Base-by-base conservation (phyloP, 2,797 vertebrate species). In the Sus cebifrons region DNA sequence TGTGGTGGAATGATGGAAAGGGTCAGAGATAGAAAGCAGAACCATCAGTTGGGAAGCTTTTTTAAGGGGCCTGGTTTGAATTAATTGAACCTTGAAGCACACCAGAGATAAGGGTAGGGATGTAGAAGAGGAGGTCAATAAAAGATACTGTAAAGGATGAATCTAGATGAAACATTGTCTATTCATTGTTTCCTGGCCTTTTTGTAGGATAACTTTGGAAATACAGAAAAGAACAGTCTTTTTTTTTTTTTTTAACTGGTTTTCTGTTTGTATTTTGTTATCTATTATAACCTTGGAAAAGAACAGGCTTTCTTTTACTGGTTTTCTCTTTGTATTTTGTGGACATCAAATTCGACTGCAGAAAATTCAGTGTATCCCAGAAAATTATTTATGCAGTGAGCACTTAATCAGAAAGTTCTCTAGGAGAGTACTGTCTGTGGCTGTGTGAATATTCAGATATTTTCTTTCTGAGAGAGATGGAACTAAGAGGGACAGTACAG, bases 291-390 rank as follows among this genome's bases (percentile, higher is more conserved):
- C 4, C 71, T 81, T 91, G 49, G 65, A 88, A 91, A 79, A 58
- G 56, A 96, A 67, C 23, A 70, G 2, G 49, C 77, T 15, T 0
- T 67, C 36, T 36, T 64, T 65, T 79, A 20, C 5, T 44, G 44
- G 4, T 60, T 95, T 87, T 12, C 58, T 79, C 20, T 97, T 75
- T 40, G 44, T 83, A 12, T n/a, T 93, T 70, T 74, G 65, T 78
- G 21, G 40, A 62, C 15, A 52, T 86, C 36, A 77, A 62, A 84
- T 94, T 89, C 58, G 40, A 70, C 40, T 29, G 60, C 20, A 83
- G 88, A 96, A 90, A 54, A 70, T 25, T 32, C 36, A 77, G 15
- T 49, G 21, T 88, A 16, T 32, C 25, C 25, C 36, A 75, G 49
- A 18, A 62, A 91, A 23, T 29, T 70, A 14, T 36, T 95, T 36